Percentiles rank a stretch among this genome's conserved stretches.
These are phyloP conservation scores for Heterocephalus glaber DNA, from an alignment of 2,113 vertebrate species.

Conservation along the genomic window DNA sequence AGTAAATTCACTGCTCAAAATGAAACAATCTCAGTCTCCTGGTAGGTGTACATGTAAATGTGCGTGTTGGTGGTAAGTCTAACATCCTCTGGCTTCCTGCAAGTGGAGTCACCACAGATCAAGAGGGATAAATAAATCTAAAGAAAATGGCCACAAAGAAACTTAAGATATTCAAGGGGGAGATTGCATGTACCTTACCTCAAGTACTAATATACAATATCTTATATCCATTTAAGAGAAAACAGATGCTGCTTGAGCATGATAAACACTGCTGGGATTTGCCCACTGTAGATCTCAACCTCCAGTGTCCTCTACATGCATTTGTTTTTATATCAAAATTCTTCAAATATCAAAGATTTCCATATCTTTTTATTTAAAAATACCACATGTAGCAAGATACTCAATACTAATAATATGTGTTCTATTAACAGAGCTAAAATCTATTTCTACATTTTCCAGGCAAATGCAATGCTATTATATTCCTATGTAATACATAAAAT, in stretches of 20 bases:
- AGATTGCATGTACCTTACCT: background rate
- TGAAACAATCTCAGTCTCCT: background rate
- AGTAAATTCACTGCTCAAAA: background rate
- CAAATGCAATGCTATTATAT: background rate
- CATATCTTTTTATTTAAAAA: background rate
- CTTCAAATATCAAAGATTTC: constrained; percentile 31
- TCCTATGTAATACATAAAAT: background rate
- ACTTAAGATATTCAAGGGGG: background rate
- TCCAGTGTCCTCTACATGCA: background rate
- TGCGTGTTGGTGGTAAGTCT: background rate
- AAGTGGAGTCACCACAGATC: background rate
- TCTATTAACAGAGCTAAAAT: constrained; percentile 13
- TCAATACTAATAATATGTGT: background rate
- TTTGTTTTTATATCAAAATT: constrained; percentile 43
- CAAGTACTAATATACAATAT: background rate
- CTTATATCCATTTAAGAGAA: background rate
- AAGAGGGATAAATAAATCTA: background rate
- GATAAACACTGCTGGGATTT: background rate
- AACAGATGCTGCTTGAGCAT: background rate
- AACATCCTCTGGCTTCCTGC: background rate
- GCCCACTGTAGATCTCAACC: background rate
- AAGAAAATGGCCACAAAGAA: constrained; percentile 7
- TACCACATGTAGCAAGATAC: background rate
- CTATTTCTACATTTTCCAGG: background rate
- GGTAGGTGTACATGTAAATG: accelerated